phyloP scores from a whole-genome alignment of 2,797 vertebrate species.

The Moxostoma hubbsi region DNA sequence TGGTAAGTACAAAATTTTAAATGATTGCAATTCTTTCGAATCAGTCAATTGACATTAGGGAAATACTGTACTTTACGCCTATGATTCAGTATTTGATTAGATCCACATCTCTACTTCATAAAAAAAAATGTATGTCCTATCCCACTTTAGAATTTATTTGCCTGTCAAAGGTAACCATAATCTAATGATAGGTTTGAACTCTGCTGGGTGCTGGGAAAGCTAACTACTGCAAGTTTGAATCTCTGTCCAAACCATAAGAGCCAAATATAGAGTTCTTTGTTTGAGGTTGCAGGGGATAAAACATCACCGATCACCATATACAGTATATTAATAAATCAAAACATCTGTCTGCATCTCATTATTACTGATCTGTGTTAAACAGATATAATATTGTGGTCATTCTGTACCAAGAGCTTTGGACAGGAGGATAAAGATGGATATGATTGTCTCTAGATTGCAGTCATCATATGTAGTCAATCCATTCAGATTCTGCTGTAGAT shows the following conservation, averaged over 20 bases:
- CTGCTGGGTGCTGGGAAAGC: slow-evolving; percentile 2
- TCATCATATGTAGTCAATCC: background rate
- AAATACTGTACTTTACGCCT: background rate
- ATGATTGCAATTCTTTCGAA: too few species aligned
- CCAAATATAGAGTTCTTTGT: slow-evolving; percentile 14
- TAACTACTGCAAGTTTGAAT: background rate
- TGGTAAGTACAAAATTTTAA: too few species aligned
- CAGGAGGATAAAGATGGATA: background rate
- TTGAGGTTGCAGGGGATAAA: slow-evolving; percentile 10
- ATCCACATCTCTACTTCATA: slow-evolving; percentile 1
- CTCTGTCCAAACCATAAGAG: slow-evolving; percentile 13
- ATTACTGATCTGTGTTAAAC: slow-evolving; percentile 4
- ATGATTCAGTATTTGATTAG: slow-evolving; percentile 20
- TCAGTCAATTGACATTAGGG: too few species aligned
- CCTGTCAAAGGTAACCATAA: slow-evolving; percentile 23
- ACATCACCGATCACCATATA: background rate
- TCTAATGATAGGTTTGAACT: slow-evolving; percentile 24
- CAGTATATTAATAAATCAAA: slow-evolving; percentile 17
- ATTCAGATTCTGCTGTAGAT: too few species aligned
- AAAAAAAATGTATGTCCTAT: too few species aligned
- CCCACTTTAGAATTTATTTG: background rate
- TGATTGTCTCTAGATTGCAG: slow-evolving; percentile 1
- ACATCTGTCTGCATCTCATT: slow-evolving; percentile 1
- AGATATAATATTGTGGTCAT: background rate
- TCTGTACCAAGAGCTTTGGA: background rate